These are phyloP conservation scores for Pseudochaenichthys georgianus DNA, from an alignment of 2,797 vertebrate genomes.

Conservation along the genomic window DNA sequence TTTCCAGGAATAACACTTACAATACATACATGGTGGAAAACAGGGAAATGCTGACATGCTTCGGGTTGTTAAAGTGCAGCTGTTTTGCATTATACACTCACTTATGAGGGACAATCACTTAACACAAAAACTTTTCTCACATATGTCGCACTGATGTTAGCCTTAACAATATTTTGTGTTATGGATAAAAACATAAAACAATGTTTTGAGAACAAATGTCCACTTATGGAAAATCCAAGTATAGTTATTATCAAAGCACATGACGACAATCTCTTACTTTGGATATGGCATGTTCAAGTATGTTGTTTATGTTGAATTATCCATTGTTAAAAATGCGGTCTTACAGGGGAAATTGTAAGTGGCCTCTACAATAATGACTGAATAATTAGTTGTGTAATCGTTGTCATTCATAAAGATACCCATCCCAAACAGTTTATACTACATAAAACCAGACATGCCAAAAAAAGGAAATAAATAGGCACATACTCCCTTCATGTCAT, in stretches of 20 bases:
- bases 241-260: slow-evolving; percentile 17
- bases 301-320: neutral
- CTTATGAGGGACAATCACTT: slow-evolving; percentile 56
- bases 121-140: slow-evolving; percentile 20
- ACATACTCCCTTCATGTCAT: neutral
- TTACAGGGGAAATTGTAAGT: neutral
- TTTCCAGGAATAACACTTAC: slow-evolving; percentile 9
- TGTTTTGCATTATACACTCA: slow-evolving; percentile 71
- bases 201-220: slow-evolving; percentile 74
- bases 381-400: neutral
- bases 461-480: neutral
- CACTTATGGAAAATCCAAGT: slow-evolving; percentile 51
- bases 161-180: slow-evolving; percentile 76
- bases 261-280: neutral
- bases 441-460: neutral
- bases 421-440: neutral
- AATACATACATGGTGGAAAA: slow-evolving; percentile 6
- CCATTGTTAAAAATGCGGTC: neutral
- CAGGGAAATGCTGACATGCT: slow-evolving; percentile 56
- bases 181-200: slow-evolving; percentile 72
- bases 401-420: neutral
- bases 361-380: neutral
- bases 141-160: slow-evolving; percentile 50
- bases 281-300: neutral
- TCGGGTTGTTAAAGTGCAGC: slow-evolving; percentile 34